A percentile compares a stretch with the other conserved stretches of the same genome.
phyloP scores from a whole-genome alignment of 2,797 vertebrate species.

The Pseudopleuronectes americanus region DNA sequence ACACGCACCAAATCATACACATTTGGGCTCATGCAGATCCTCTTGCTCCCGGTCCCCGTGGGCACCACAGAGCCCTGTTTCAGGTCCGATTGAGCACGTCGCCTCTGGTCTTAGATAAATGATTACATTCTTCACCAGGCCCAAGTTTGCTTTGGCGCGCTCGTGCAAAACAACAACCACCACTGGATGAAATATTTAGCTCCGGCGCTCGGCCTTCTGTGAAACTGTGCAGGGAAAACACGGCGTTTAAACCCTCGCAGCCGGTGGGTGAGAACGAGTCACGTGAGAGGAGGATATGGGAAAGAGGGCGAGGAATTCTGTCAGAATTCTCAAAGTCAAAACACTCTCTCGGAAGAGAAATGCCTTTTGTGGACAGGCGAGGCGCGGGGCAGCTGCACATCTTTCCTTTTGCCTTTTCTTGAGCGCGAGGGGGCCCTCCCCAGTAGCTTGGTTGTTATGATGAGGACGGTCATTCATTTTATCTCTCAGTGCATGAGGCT shows the following conservation, averaged over 20 bases:
- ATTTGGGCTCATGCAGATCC: constrained; percentile 53
- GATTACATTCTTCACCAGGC: constrained; percentile 79
- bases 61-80: constrained; percentile 71
- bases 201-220: constrained; percentile 58
- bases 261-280: constrained; percentile 49
- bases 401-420: too few species aligned
- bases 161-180: constrained; percentile 72
- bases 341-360: constrained; percentile 53
- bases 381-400: constrained; percentile 33
- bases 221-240: constrained; percentile 78
- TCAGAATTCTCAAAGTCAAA: constrained; percentile 51
- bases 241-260: constrained; percentile 53
- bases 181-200: constrained; percentile 75
- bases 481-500: constrained; percentile 57
- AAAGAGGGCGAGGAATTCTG: constrained; percentile 75
- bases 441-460: constrained; percentile 70
- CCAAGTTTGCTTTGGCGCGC: constrained; percentile 80
- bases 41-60: constrained; percentile 50
- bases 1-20: constrained; percentile 49
- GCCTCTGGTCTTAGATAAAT: constrained; percentile 80
- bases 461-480: constrained; percentile 72
- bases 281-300: constrained; percentile 68
- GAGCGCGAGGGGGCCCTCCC: constrained; percentile 26
- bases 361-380: constrained; percentile 61
- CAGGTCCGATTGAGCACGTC: constrained; percentile 80